Evolutionary conservation across 2,797 vertebrate species (phyloP), one percentile per base, ranked within the genome.

Genomic region (Chromobotia macracanthus): DNA sequence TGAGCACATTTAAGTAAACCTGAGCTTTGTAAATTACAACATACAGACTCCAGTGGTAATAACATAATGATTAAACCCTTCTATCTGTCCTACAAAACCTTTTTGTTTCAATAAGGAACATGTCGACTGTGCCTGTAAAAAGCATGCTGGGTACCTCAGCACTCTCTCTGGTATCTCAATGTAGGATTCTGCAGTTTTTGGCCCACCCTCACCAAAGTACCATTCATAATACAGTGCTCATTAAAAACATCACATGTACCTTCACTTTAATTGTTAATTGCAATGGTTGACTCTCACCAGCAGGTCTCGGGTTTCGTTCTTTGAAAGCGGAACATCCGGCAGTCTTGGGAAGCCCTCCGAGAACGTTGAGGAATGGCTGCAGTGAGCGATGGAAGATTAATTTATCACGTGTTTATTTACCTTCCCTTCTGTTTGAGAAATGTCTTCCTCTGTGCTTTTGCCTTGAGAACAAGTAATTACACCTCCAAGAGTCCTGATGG

Each of bases 381-480:
- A 21, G 28, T 6, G 31, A 23, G 46, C 51, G 31, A 15, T 75
- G 48, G 61, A 9, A 65, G 28, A 65, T 65, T 75, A 65, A 53
- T 75, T 53, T 53, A 75, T 65, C 72, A 25, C 35, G 28, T 65
- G 25, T 50, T 61, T 67, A 56, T 80, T 73, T 58, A 60, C 69
- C 25, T 90, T 89, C 77, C 82, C 64, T 84, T 89, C 86, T 82
- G 88, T 89, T 87, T 85, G 89, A 84, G 89, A 87, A 89, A 91
- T 86, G 56, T 16, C 72, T 81, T 86, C 86, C 87, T 76, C 28
- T 61, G 80, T 86, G 85, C 82, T 28, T 7, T 6, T 80, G 85
- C 86, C 87, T 88, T 87, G 85, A 87, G 86, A 88, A 87, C 83
- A 89, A 86, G 89, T 90, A 90, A 93, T 92, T 92, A 91, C 87